Base-by-base conservation (phyloP, 2,797 vertebrate species). In the Telmatherina bonti region DNA sequence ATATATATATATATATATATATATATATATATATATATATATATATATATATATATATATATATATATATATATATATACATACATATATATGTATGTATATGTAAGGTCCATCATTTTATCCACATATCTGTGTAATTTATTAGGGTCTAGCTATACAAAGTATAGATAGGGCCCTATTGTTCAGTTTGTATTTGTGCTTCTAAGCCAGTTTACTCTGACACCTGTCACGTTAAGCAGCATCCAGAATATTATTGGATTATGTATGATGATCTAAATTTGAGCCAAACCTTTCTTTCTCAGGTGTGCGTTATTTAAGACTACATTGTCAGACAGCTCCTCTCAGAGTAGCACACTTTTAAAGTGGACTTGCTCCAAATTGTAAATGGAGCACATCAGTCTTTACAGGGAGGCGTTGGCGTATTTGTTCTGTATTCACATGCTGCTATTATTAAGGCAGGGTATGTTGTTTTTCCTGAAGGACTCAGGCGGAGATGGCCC, bases 401-500 rank as follows among this genome's bases (percentile, higher is more conserved):
- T 52, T 22, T 33, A 58, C 35, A 47, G 15, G 26, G 33, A 41
- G n/a, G 10, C 51, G 41, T 30, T 15, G 27, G 26, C 41, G 29
- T 52, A 27, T 52, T 26, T 69, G 7, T 45, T 49, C 31, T 49
- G 45, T 41, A 24, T 16, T 45, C n/a, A 6, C 38, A 20, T 8
- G 0, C 12, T 43, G 8, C 36, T 3, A 27, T 52, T 31, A 41
- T 24, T 36, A 27, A 30, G 29, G 53, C 24, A 18, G 11, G 51
- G 58, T 26, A 1, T 70, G 74, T 33, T 63, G 52, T n/a, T 53
- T 62, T 56, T 51, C 56, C 53, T 51, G 64, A 89, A 99, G 97
- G 94, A 99, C 96, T 0, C 96, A 98, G 85, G 97, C 96, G 0
- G 97, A 99, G 86, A 99, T 99, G 97, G 96, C 95, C 3, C 97